Base-by-base conservation (phyloP, 2,113 vertebrate genomes). In the Aplodontia rufa region DNA sequence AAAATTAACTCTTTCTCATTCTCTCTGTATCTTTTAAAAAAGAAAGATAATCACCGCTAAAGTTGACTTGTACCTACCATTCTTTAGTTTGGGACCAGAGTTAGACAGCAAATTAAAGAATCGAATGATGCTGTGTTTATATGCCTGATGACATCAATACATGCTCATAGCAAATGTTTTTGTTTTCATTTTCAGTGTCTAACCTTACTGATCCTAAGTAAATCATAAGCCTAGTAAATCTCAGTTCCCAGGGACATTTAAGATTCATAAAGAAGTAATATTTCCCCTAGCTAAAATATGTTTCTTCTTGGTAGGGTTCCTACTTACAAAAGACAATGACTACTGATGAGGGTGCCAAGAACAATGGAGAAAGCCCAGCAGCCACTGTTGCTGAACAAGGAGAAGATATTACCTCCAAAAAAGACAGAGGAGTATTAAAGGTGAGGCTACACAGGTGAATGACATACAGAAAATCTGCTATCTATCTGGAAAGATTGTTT, bases 391-490 rank as follows among this genome's bases (percentile, higher is more conserved):
- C 98, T 0, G 98, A 98, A 82, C 98, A 98, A 0, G 99, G 99
- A 72, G 98, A 98, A 66, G 99, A 99, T 96, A 97, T 99, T 95
- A 99, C 99, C 0, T 95, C 98, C 0, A 98, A 97, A 85, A 99
- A 98, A 97, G 99, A 99, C 96, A 95, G 98, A 93, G 99, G 99
- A 28, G 99, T 99, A 42, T 98, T 99, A 81, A 99, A 99, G 99
- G 99, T 99, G 24, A 98, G 96, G 20, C 75, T 1, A 5, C 0
- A 30, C 4, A 35, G n/a, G 24, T 42, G 40, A 76, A 6, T 64
- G 32, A 8, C 53, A 20, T 68, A 19, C 49, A 32, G 42, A 11
- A 76, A 45, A 64, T n/a, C 69, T 92, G 51, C 66, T 47, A 0
- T 47, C 66, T 47, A 0, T 47, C 47, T 71, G 62, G 32, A 72